phyloP scores from a whole-genome alignment of 2,113 vertebrate species.

The Tragelaphus scriptus region DNA sequence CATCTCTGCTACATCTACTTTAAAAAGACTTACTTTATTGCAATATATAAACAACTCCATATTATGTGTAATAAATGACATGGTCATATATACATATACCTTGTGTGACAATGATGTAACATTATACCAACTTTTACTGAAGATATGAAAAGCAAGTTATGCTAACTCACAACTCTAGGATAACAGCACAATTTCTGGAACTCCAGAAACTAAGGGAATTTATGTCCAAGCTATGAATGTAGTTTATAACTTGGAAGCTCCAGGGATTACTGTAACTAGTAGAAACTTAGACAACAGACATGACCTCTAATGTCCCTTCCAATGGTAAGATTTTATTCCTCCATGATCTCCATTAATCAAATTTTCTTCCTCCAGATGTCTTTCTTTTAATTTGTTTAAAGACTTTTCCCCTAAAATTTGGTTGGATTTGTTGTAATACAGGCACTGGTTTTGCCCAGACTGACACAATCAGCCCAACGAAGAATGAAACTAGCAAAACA shows the following conservation, averaged over 20 bases:
- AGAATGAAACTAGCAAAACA: background rate
- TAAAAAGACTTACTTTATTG: background rate
- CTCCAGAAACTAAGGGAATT: background rate
- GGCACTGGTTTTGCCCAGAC: background rate
- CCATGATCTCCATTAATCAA: background rate
- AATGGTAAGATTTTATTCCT: constrained; percentile 17
- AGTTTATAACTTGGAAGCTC: background rate
- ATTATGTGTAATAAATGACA: background rate
- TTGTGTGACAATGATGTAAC: background rate
- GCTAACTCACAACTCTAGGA: background rate
- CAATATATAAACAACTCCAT: background rate
- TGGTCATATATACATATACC: background rate
- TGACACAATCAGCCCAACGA: background rate
- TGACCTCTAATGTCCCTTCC: background rate
- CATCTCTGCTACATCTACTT: background rate
- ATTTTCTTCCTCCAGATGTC: background rate
- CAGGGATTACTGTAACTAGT: background rate
- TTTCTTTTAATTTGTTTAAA: background rate
- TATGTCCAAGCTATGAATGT: background rate
- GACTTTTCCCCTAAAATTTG: background rate
- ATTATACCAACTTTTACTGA: background rate
- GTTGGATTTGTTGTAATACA: background rate
- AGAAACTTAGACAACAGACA: background rate
- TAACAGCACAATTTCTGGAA: background rate
- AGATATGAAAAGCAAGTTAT: constrained; percentile 10